Evolutionary conservation across 2,888 invertebrate genomes (phyloP).

Genomic region (Diaprepes abbreviatus): DNA sequence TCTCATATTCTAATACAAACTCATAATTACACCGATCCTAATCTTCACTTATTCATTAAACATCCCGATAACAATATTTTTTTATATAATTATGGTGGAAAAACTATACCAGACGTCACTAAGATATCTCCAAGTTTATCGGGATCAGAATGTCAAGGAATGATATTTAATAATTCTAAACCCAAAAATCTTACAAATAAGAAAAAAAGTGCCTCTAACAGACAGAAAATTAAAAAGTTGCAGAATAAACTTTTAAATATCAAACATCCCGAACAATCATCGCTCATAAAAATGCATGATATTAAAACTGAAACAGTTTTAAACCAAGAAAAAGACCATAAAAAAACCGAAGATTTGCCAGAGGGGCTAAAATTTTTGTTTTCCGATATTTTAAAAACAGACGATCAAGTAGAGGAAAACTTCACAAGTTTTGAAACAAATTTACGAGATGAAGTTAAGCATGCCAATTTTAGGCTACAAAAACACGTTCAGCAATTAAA

Average conservation of each 20-base stretch:
- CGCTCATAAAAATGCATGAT: neutral
- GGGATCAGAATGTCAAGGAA: neutral
- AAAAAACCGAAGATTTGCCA: slow-evolving; percentile 16
- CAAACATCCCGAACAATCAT: neutral
- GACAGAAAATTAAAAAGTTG: slow-evolving; percentile 11
- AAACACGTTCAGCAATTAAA: neutral
- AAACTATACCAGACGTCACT: slow-evolving; percentile 37
- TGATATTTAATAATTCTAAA: neutral
- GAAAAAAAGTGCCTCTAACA: slow-evolving; percentile 4
- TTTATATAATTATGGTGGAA: slow-evolving; percentile 48
- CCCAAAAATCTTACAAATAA: neutral
- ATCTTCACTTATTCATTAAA: slow-evolving; percentile 47
- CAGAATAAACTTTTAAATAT: slow-evolving; percentile 18
- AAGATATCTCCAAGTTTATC: slow-evolving; percentile 14
- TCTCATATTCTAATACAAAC: slow-evolving; percentile 7
- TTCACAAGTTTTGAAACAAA: neutral
- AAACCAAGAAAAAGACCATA: neutral
- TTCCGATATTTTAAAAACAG: neutral
- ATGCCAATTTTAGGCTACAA: neutral
- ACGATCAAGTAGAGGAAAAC: neutral
- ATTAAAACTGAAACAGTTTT: neutral
- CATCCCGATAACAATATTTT: slow-evolving; percentile 36
- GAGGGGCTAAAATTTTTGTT: slow-evolving; percentile 20
- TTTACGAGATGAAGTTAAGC: neutral
- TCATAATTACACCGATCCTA: slow-evolving; percentile 49